These are phyloP conservation scores for Gibbula magus DNA, from an alignment of 2,888 invertebrate genomes.

Conservation along the genomic window DNA sequence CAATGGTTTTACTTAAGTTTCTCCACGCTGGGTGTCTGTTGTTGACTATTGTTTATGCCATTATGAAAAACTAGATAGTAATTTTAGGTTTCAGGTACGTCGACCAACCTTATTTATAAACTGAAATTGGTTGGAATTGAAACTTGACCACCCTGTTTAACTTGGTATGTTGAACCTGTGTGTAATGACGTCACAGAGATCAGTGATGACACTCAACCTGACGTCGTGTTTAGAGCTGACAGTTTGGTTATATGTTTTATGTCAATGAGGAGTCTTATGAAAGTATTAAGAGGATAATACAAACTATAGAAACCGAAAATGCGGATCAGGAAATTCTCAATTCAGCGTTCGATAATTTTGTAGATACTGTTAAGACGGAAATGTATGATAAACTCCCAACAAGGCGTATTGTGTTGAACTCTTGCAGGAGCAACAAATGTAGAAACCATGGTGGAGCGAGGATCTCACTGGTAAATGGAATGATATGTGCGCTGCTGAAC, in stretches of 20 bases:
- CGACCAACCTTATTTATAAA: too few species aligned
- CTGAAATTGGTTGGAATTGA: neutral
- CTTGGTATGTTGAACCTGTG: neutral
- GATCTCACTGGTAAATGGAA: too few species aligned
- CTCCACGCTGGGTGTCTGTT: too few species aligned
- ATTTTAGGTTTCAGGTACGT: too few species aligned
- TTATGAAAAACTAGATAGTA: too few species aligned
- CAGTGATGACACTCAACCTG: neutral
- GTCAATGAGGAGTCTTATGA: too few species aligned
- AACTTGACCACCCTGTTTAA: neutral
- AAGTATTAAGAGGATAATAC: neutral
- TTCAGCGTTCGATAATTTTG: neutral
- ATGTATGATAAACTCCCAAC: neutral
- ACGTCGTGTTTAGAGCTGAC: neutral
- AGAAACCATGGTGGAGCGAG: neutral
- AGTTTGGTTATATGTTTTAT: too few species aligned
- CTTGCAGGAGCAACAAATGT: neutral
- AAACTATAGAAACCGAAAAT: neutral
- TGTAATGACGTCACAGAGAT: neutral
- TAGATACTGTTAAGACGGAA: neutral
- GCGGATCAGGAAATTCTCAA: neutral
- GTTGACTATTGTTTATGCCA: too few species aligned
- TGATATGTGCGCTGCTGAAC: slow-evolving; percentile 4
- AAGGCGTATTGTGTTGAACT: neutral
- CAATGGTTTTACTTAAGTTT: too few species aligned